Evolutionary conservation across 2,113 vertebrate genomes (phyloP).

Genomic region (Uropsilus gracilis): DNA sequence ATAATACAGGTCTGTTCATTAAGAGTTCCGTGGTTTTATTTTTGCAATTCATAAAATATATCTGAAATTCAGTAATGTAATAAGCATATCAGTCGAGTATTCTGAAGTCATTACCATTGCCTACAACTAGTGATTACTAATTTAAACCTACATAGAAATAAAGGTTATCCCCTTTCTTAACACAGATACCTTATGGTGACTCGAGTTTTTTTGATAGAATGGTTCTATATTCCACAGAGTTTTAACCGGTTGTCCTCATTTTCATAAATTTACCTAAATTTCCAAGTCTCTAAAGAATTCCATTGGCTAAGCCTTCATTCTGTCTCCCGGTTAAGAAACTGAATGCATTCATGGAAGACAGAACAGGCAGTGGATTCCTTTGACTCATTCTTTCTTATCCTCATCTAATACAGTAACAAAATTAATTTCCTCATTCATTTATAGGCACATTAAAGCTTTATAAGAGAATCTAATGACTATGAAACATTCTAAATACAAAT

Average conservation of each 20-base stretch:
- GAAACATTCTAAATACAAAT: conserved; percentile 5
- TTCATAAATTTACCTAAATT: not conserved
- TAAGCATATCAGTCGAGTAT: not conserved
- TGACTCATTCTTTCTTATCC: not conserved
- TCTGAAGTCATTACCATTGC: not conserved
- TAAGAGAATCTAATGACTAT: not conserved
- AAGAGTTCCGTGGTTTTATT: not conserved
- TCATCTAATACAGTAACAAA: not conserved
- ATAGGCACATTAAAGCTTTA: not conserved
- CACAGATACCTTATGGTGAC: not conserved
- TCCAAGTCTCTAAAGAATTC: not conserved
- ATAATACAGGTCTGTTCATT: too few species aligned
- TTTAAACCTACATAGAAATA: not conserved
- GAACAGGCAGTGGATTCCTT: not conserved
- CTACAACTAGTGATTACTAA: not conserved
- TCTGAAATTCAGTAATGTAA: not conserved
- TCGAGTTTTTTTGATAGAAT: not conserved
- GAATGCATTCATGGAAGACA: not conserved
- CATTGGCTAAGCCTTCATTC: not conserved
- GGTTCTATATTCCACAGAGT: not conserved
- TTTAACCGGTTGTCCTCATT: not conserved
- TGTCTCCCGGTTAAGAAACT: not conserved
- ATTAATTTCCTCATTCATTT: not conserved
- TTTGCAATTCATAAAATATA: not conserved
- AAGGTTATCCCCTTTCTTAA: not conserved